Evolutionary conservation across 2,888 invertebrate genomes (phyloP), one percentile per base, ranked within the genome.

Genomic region (Drosophila mulleri): DNA sequence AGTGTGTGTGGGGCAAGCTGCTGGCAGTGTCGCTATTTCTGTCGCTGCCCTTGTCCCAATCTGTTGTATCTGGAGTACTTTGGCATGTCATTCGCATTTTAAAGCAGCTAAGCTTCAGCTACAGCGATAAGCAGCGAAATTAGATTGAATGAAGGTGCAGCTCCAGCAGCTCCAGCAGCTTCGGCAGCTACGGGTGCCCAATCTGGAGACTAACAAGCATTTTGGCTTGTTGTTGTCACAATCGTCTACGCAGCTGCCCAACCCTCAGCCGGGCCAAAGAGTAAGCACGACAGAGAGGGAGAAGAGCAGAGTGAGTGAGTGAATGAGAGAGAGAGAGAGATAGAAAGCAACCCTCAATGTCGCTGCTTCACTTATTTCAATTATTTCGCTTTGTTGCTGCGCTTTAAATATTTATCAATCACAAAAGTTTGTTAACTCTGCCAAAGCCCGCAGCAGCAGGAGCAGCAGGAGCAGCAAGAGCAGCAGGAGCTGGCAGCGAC

Each of bases 381-480:
- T 93, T 92, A 93, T 91, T 93, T 92, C 89, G 91, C 92, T 91
- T 92, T 92, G 92, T 91, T 92, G 85, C 80, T 89, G 89, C 88
- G 89, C 87, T 88, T 93, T 92, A 92, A 92, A 93, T 93, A 92
- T 92, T 93, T 92, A 92, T 92, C 91, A 93, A 93, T 92, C 92
- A 92, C 87, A 80, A 78, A 87, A 92, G 91, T 92, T 92, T 92
- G 92, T 91, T 91, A 89, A 88, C 91, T 90, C 88, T 72, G n/a
- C 74, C 64, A 76, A 70, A 56, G 63, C 75, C 65, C 57, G 52
- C 62, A 50, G 60, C 59, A 29, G 29, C 7, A 29, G 2, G 7
- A 29, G 8, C 0, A 8, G 29, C 8, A 29, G 29, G 1, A 29
- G 29, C 8, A 8, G 29, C 5, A 29, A 8, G 1, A 29, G 29